A percentile compares a stretch with the other conserved stretches of the same genome.
Evolutionary conservation across 1,140 invertebrate genomes (phyloP).

Genomic region (Centruroides sculpturatus): DNA sequence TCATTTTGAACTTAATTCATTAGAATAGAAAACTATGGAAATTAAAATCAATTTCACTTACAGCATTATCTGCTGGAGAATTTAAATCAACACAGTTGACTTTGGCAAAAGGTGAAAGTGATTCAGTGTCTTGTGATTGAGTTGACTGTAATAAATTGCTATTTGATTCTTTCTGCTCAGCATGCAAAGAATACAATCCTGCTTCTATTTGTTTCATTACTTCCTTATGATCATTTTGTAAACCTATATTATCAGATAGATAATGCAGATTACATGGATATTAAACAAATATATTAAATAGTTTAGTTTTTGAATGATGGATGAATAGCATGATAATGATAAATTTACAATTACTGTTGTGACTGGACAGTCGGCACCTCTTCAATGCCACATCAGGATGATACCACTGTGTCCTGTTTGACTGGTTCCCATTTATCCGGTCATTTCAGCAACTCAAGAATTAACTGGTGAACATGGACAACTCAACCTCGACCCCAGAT

Average conservation of each 20-base stretch:
- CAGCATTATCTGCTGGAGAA: slow-evolving; percentile 65
- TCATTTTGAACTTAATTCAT: too few relatives aligned
- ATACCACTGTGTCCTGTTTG: too few relatives aligned
- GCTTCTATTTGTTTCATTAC: slow-evolving; percentile 75
- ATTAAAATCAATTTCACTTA: slow-evolving; percentile 33
- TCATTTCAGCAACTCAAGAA: too few relatives aligned
- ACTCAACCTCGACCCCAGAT: too few relatives aligned
- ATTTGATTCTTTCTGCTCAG: slow-evolving; percentile 11
- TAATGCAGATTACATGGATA: background rate
- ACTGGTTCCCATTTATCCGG: too few relatives aligned
- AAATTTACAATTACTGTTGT: too few relatives aligned
- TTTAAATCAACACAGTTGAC: slow-evolving; percentile 53
- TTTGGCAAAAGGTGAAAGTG: slow-evolving; percentile 44
- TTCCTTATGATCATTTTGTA: slow-evolving; percentile 78
- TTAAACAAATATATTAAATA: background rate
- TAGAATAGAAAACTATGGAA: slow-evolving; percentile 19
- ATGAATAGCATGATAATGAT: too few relatives aligned
- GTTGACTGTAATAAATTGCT: background rate
- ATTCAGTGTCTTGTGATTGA: slow-evolving; percentile 2
- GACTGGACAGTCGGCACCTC: too few relatives aligned
- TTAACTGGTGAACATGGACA: too few relatives aligned
- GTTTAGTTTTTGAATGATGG: too few relatives aligned
- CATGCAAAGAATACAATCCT: slow-evolving; percentile 45
- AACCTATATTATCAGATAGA: slow-evolving; percentile 37
- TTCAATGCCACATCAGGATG: too few relatives aligned